Evolutionary conservation across 1,140 invertebrate genomes (phyloP), one percentile per base, ranked within the genome.

Genomic region (Lepidostoma basale): DNA sequence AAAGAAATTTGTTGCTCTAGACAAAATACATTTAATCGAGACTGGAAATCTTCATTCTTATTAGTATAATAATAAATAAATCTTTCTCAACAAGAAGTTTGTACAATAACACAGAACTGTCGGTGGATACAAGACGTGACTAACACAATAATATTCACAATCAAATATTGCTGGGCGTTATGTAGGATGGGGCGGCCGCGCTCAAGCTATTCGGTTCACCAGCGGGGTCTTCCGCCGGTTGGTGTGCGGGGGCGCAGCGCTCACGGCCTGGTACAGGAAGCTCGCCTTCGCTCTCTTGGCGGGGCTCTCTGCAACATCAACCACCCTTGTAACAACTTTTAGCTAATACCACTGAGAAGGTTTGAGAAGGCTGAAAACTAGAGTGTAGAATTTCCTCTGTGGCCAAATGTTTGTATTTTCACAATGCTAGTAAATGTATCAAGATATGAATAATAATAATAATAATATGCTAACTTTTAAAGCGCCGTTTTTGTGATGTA

Each of bases 191-290:
- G 22, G 20, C 8, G 2, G 28, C 22, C 56, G 10, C 45, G 10
- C 45, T 71, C 83, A 79, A 18, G 83, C 84, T 45, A 86, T 83
- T 73, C 85, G 74, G 73, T 85, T 86, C 12, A 86, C 84, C 62
- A 86, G 79, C 40, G 84, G 85, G 62, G 85, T 86, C 76, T 86
- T 86, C 62, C 85, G 78, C 60, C 85, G 75, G 75, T 83, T 86
- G 3, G 79, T 77, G 70, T 79, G 77, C 6, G 33, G 28, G 42
- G 80, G 64, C 54, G 76, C 75, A 9, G 81, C 64, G 10, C 75
- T 72, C 40, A 81, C 76, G 1, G 80, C 77, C 47, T 79, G 79
- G 74, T 81, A 80, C 36, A 82, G 75, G 72, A 76, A 81, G 74
- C 75, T 83, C 8, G 77, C 81, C 72, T 81, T 82, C 45, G 81